These are phyloP conservation scores for Ceramica pisi DNA, from an alignment of 2,888 invertebrate species.

Conservation along the genomic window DNA sequence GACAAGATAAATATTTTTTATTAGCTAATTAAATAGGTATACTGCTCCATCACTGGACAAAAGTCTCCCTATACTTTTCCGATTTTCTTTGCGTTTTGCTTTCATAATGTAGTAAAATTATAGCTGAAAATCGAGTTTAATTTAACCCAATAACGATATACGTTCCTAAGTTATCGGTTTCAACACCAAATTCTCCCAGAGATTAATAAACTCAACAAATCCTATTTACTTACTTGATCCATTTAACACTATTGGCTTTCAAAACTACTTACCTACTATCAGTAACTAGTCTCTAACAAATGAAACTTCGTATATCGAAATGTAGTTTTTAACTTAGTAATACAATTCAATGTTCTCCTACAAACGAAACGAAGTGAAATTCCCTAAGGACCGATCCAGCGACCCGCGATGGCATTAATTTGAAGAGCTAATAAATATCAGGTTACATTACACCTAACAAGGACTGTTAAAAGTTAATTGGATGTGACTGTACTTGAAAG, in stretches of 20 bases:
- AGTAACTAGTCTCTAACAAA: background rate
- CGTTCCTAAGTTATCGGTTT: background rate
- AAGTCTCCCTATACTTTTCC: no score
- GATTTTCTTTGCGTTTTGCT: background rate
- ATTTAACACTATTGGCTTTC: constrained; percentile 18
- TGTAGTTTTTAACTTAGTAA: background rate
- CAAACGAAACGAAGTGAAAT: constrained; percentile 11
- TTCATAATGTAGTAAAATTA: background rate
- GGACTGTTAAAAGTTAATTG: constrained; percentile 48
- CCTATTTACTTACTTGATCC: constrained; percentile 17
- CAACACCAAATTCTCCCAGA: background rate
- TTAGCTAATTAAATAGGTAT: no score
- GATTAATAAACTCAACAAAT: constrained; percentile 21
- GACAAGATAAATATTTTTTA: no score
- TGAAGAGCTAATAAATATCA: constrained; percentile 45
- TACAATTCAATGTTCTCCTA: constrained; percentile 13
- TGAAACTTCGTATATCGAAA: background rate
- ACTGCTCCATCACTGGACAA: no score
- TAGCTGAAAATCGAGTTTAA: background rate
- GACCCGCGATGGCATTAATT: constrained; percentile 30
- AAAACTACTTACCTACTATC: constrained; percentile 8
- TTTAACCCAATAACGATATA: background rate
- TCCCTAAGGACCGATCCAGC: constrained; percentile 12
- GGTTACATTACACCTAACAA: constrained; percentile 23
- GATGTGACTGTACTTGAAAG: constrained; percentile 13